These are phyloP conservation scores for Malthinus flaveolus DNA, from an alignment of 2,888 invertebrate genomes.

Conservation along the genomic window DNA sequence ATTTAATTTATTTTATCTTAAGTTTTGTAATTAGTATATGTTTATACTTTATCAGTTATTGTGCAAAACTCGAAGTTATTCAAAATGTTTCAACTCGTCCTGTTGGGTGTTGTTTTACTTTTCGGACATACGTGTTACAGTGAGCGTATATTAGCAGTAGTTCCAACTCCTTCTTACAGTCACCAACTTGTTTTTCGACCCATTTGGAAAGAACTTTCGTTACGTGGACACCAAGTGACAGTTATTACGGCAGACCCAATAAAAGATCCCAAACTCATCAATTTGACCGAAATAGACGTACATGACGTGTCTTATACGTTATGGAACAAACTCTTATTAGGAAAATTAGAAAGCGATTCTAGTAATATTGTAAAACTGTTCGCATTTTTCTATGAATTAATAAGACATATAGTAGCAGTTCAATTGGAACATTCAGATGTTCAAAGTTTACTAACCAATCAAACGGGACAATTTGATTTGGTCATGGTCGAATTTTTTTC, in stretches of 20 bases:
- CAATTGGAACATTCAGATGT: constrained; percentile 38
- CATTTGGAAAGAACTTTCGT: constrained; percentile 53
- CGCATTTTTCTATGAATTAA: too few relatives aligned
- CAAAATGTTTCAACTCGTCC: neutral
- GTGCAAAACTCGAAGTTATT: too few relatives aligned
- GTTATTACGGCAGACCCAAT: constrained; percentile 54
- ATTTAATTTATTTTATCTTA: too few relatives aligned
- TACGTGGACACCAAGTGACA: constrained; percentile 56
- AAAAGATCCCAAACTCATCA: constrained; percentile 46
- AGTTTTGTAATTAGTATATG: too few relatives aligned
- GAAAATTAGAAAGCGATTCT: too few relatives aligned
- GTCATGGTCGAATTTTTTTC: neutral
- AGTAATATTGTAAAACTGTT: too few relatives aligned
- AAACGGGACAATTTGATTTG: neutral
- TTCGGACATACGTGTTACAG: neutral
- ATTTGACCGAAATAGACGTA: constrained; percentile 52
- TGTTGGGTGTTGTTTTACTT: neutral
- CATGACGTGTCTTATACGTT: too few relatives aligned
- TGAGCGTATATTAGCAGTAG: constrained; percentile 53
- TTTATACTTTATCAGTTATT: too few relatives aligned
- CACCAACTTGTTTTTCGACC: constrained; percentile 56
- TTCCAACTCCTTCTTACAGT: constrained; percentile 55
- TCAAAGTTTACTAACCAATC: constrained; percentile 34
- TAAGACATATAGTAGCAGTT: too few relatives aligned
- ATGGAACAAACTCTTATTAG: too few relatives aligned